phyloP scores from a whole-genome alignment of 2,888 invertebrate genomes.

The Auanema sp. region DNA sequence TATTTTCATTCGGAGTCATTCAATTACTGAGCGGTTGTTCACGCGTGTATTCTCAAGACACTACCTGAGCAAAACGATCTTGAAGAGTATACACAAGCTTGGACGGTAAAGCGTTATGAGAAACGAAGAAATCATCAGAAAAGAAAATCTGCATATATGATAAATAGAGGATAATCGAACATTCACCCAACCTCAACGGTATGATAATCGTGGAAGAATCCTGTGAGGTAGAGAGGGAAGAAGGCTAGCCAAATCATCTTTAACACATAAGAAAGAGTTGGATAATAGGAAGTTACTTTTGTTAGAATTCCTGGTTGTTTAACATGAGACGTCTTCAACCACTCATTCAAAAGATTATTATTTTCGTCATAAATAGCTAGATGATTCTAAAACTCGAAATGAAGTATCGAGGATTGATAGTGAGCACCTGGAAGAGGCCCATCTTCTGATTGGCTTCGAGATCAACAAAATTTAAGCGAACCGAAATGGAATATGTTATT shows the following conservation, averaged over 20 bases:
- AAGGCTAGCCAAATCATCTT: slow-evolving; percentile 30
- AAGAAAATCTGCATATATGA: slow-evolving; percentile 17
- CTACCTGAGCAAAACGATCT: slow-evolving; percentile 56
- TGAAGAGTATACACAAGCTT: slow-evolving; percentile 51
- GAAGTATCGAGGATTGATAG: neutral
- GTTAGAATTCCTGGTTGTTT: slow-evolving; percentile 31
- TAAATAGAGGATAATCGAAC: neutral
- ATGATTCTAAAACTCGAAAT: slow-evolving; percentile 22
- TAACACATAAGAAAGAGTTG: neutral
- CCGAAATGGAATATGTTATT: slow-evolving; percentile 28
- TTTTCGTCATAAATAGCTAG: slow-evolving; percentile 28
- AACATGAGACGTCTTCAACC: slow-evolving; percentile 29
- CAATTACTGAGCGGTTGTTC: neutral
- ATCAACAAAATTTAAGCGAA: slow-evolving; percentile 37
- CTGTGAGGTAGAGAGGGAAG: slow-evolving; percentile 55
- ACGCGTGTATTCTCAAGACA: neutral
- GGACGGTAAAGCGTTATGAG: slow-evolving; percentile 21
- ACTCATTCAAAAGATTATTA: slow-evolving; percentile 26
- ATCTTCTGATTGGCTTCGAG: slow-evolving; percentile 29
- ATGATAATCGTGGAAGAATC: slow-evolving; percentile 45
- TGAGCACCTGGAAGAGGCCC: slow-evolving; percentile 36
- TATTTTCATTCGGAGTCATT: neutral
- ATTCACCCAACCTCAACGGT: slow-evolving; percentile 15
- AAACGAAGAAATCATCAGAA: slow-evolving; percentile 36
- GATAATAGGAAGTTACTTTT: slow-evolving; percentile 20